Conservation (phyloP, 1,140 invertebrate species). For the Archivesica marissinica region DNA sequence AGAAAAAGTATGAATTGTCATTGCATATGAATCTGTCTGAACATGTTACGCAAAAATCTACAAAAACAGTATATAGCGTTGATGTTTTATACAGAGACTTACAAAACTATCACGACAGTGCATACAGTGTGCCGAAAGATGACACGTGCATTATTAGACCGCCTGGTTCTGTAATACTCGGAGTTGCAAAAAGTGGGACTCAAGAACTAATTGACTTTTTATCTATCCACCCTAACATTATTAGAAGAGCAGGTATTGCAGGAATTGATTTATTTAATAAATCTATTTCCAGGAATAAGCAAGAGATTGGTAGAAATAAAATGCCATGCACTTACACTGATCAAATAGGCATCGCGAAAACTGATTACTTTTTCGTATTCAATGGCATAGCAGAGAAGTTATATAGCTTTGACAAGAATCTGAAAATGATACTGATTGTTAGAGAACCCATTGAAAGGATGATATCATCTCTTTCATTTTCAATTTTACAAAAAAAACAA, state of each 20-base stretch:
- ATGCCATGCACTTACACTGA: constrained; percentile 10
- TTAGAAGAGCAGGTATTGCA: neutral
- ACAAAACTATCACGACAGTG: neutral
- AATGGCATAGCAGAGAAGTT: neutral
- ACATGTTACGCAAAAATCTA: too few relatives aligned
- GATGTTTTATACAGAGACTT: neutral
- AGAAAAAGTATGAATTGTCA: too few relatives aligned
- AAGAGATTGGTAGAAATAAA: too few relatives aligned
- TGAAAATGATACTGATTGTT: constrained; percentile 14
- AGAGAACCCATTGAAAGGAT: constrained; percentile 11
- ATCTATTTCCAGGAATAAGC: neutral
- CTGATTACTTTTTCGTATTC: constrained; percentile 11
- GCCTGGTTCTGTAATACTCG: neutral
- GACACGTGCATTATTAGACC: neutral
- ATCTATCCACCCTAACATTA: neutral
- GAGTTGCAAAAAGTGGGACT: neutral
- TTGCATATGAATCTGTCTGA: too few relatives aligned
- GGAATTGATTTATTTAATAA: neutral
- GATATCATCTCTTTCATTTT: constrained; percentile 10
- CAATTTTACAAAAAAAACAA: neutral
- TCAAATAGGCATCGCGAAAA: constrained; percentile 9
- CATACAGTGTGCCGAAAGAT: neutral
- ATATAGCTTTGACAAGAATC: neutral
- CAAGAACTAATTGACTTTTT: neutral
- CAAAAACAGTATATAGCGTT: neutral